phyloP scores from a whole-genome alignment of 1,140 invertebrate species.

The Drosophila mauritiana region DNA sequence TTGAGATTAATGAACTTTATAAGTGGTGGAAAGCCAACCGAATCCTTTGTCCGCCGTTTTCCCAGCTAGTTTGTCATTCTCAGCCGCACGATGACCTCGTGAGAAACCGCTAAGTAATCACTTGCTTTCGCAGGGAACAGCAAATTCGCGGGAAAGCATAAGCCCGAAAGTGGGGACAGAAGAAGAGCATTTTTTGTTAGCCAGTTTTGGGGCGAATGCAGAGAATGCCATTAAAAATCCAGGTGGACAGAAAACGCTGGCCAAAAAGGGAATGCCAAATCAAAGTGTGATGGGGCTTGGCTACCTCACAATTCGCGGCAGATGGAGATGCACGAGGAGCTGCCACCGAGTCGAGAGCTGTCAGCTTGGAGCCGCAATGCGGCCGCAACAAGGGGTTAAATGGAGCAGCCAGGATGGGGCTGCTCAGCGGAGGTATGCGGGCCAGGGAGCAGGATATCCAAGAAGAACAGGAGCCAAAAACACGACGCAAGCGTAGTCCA shows the following conservation, averaged over 20 bases:
- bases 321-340: constrained; percentile 12
- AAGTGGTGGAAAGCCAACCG: too few species aligned
- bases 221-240: constrained; percentile 64
- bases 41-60: not conserved
- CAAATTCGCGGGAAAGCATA: not conserved
- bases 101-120: constrained; percentile 62
- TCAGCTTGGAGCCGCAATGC: constrained; percentile 62
- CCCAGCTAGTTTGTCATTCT: constrained; percentile 54
- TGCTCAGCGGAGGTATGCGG: not conserved
- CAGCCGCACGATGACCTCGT: constrained; percentile 23
- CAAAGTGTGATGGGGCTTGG: constrained; percentile 62
- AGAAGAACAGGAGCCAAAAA: constrained; percentile 1
- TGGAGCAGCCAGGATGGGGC: not conserved
- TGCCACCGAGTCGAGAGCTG: constrained; percentile 40
- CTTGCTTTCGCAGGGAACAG: constrained; percentile 28
- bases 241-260: constrained; percentile 34
- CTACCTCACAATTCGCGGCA: constrained; percentile 18
- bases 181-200: constrained; percentile 3
- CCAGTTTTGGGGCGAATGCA: constrained; percentile 29
- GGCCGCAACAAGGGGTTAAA: constrained; percentile 44
- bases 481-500: constrained; percentile 51
- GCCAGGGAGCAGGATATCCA: constrained; percentile 4
- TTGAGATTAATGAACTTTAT: not conserved
- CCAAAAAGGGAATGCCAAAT: constrained; percentile 75
- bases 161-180: not conserved